These are phyloP conservation scores for Patella caerulea DNA, from an alignment of 2,888 invertebrate genomes.

Conservation along the genomic window DNA sequence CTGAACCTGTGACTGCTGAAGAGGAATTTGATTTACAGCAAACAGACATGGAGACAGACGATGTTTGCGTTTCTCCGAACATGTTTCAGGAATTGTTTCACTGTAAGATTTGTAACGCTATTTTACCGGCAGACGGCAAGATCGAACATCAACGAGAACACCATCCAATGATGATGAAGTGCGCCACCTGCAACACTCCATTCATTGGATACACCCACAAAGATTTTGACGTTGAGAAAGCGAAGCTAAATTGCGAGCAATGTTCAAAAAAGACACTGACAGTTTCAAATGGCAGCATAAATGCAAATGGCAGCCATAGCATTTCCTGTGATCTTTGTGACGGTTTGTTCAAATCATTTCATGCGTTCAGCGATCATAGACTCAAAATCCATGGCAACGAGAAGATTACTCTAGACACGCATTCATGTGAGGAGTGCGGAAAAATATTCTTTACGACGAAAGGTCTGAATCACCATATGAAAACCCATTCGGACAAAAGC, in stretches of 20 bases:
- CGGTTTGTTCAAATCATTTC: slow-evolving; percentile 44
- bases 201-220: slow-evolving; percentile 20
- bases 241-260: slow-evolving; percentile 31
- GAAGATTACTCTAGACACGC: slow-evolving; percentile 29
- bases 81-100: slow-evolving; percentile 57
- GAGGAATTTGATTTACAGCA: slow-evolving; percentile 15
- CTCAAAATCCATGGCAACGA: slow-evolving; percentile 42
- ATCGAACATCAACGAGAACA: slow-evolving; percentile 49
- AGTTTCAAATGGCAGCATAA: not conserved
- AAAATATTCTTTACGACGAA: slow-evolving; percentile 41
- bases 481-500: slow-evolving; percentile 40
- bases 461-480: slow-evolving; percentile 40
- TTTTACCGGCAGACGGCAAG: slow-evolving; percentile 51
- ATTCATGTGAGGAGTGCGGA: slow-evolving; percentile 44
- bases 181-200: slow-evolving; percentile 40
- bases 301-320: slow-evolving; percentile 6
- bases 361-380: slow-evolving; percentile 46
- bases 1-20: not conserved
- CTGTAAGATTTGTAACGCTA: slow-evolving; percentile 56
- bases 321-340: slow-evolving; percentile 50
- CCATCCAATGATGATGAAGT: slow-evolving; percentile 36
- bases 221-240: slow-evolving; percentile 8
- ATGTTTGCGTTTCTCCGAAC: slow-evolving; percentile 30
- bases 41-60: slow-evolving; percentile 15
- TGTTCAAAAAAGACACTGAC: slow-evolving; percentile 24